Evolutionary conservation across 2,113 vertebrate genomes (phyloP).

Genomic region (Zapornia atra): DNA sequence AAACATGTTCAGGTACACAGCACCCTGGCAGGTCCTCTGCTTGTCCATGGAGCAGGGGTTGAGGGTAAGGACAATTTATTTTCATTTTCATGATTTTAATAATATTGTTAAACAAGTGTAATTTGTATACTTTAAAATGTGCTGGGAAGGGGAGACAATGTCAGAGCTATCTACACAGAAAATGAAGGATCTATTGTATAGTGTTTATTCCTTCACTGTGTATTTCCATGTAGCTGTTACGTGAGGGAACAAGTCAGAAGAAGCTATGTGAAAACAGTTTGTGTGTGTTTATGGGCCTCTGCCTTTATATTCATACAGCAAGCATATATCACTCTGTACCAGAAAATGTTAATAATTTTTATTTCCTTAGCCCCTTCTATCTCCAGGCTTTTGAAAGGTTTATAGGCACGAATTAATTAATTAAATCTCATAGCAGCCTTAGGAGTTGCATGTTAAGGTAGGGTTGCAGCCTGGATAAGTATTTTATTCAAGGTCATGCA

Average conservation of each 20-base stretch:
- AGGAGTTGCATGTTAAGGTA: neutral
- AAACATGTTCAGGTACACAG: constrained; percentile 80
- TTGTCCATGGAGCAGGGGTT: constrained; percentile 74
- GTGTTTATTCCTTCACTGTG: neutral
- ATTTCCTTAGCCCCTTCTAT: neutral
- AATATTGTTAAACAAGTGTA: neutral
- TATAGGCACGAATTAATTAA: neutral
- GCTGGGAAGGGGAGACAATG: neutral
- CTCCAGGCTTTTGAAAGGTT: neutral
- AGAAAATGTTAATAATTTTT: neutral
- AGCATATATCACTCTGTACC: neutral
- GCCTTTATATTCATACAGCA: neutral
- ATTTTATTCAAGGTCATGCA: constrained; percentile 1
- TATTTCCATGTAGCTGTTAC: neutral
- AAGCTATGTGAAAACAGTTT: neutral
- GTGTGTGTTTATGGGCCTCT: neutral
- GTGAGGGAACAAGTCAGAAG: neutral
- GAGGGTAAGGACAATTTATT: constrained; percentile 70
- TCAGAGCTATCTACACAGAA: neutral
- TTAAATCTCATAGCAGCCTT: neutral
- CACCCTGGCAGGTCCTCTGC: constrained; percentile 80
- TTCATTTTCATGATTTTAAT: constrained; percentile 21
- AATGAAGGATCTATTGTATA: neutral
- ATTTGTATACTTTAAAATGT: neutral
- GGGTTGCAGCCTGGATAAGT: neutral